phyloP scores from a whole-genome alignment of 2,888 invertebrate genomes.

The Seladonia tumulorum region DNA sequence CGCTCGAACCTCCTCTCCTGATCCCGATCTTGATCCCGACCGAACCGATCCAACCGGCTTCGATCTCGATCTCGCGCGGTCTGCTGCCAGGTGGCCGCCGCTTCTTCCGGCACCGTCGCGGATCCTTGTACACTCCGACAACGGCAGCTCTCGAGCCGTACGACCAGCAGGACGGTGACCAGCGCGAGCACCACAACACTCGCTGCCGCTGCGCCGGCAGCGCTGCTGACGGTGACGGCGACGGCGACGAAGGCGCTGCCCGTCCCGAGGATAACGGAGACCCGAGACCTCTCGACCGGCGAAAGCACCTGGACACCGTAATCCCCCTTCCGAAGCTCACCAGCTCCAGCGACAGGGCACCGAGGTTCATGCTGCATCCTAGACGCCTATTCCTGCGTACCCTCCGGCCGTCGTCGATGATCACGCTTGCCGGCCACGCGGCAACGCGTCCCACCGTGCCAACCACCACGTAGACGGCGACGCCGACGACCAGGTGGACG shows the following conservation, averaged over 20 bases:
- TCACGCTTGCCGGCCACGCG: conserved; percentile 65
- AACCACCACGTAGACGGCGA: conserved; percentile 22
- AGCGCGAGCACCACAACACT: conserved; percentile 50
- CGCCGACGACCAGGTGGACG: conserved; percentile 21
- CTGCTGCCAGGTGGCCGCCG: conserved; percentile 53
- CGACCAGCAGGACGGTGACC: conserved; percentile 50
- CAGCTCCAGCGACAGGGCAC: conserved; percentile 82
- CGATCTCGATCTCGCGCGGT: conserved; percentile 5
- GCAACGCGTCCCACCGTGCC: conserved; percentile 58
- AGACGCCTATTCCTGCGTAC: conserved; percentile 68
- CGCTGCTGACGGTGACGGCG: conserved; percentile 49
- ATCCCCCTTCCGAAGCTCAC: conserved; percentile 82
- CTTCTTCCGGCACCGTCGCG: conserved; percentile 47
- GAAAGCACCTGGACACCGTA: conserved; percentile 75
- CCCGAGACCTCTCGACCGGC: conserved; percentile 64
- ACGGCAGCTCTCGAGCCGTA: conserved; percentile 61
- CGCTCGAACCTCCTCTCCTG: background rate
- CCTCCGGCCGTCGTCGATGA: conserved; percentile 58
- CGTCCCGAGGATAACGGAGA: conserved; percentile 61
- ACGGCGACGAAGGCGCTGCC: conserved; percentile 46
- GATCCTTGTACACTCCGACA: conserved; percentile 55
- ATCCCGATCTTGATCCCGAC: conserved; percentile 1
- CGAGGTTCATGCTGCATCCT: conserved; percentile 84
- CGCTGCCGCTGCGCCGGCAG: conserved; percentile 39
- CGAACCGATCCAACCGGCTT: background rate